A percentile compares a stretch with the other conserved stretches of the same genome.
Conservation (phyloP, 2,888 invertebrate species). For the Monochamus alternatus region DNA sequence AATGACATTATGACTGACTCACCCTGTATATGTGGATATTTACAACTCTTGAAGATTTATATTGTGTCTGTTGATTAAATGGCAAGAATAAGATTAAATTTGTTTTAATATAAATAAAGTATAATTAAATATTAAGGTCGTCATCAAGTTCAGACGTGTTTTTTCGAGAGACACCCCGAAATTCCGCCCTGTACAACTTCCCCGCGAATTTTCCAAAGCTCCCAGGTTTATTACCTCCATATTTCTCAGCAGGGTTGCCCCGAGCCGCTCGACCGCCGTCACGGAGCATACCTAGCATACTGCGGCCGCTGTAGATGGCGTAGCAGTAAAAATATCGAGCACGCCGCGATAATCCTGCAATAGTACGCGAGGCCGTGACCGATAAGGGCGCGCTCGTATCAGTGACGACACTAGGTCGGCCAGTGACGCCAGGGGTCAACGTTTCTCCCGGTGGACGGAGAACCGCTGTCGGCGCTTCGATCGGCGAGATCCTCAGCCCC, state of each 20-base stretch:
- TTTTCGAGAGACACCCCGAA: too few species aligned
- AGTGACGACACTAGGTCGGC: constrained; percentile 37
- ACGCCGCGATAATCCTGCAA: constrained; percentile 20
- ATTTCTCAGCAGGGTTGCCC: neutral
- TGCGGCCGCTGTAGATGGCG: constrained; percentile 1
- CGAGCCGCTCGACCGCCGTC: neutral
- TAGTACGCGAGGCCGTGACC: constrained; percentile 34
- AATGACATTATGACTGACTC: too few species aligned
- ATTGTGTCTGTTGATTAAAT: too few species aligned
- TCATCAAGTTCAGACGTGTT: too few species aligned
- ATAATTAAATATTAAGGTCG: too few species aligned
- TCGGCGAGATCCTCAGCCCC: neutral
- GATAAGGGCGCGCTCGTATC: constrained; percentile 33
- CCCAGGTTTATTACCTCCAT: too few species aligned
- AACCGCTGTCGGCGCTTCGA: constrained; percentile 1
- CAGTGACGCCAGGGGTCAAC: constrained; percentile 35
- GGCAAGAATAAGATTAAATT: too few species aligned
- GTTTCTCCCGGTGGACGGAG: constrained; percentile 28
- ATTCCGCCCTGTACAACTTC: too few species aligned
- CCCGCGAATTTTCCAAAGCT: too few species aligned
- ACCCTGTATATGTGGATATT: too few species aligned
- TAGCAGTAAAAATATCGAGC: constrained; percentile 28
- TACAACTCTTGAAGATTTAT: too few species aligned
- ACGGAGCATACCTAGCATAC: constrained; percentile 12
- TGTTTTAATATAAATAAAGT: too few species aligned